Evolutionary conservation across 2,113 vertebrate species (phyloP).

Genomic region (Craseonycteris thonglongyai): DNA sequence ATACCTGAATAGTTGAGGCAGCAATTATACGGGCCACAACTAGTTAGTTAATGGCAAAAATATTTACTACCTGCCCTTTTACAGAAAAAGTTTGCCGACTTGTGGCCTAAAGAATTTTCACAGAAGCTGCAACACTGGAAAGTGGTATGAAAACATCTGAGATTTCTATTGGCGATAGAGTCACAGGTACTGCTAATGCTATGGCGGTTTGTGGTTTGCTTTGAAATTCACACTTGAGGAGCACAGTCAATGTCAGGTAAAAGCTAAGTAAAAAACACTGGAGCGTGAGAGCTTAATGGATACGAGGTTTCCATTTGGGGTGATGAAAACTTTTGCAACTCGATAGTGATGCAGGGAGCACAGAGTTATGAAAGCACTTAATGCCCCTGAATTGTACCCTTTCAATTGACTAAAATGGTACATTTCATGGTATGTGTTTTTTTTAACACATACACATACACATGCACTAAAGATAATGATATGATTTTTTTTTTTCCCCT

Average conservation of each 20-base stretch:
- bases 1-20: background rate
- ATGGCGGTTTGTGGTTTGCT: background rate
- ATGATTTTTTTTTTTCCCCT: background rate
- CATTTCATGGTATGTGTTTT: background rate
- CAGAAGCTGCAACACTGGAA: background rate
- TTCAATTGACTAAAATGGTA: background rate
- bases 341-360: background rate
- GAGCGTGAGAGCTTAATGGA: background rate
- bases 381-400: background rate
- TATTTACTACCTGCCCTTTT: background rate
- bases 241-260: background rate
- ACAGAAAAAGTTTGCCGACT: background rate
- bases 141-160: background rate
- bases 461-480: background rate
- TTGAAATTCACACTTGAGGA: background rate
- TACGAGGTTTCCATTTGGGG: background rate
- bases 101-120: background rate
- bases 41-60: background rate
- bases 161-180: background rate
- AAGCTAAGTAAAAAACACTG: background rate
- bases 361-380: background rate
- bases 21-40: fast-evolving
- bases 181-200: background rate
- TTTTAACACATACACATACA: background rate
- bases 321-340: background rate